Percentiles rank a stretch among this genome's conserved stretches.
Evolutionary conservation across 2,888 invertebrate species (phyloP).

Genomic region (Pharmacophagus antenor): DNA sequence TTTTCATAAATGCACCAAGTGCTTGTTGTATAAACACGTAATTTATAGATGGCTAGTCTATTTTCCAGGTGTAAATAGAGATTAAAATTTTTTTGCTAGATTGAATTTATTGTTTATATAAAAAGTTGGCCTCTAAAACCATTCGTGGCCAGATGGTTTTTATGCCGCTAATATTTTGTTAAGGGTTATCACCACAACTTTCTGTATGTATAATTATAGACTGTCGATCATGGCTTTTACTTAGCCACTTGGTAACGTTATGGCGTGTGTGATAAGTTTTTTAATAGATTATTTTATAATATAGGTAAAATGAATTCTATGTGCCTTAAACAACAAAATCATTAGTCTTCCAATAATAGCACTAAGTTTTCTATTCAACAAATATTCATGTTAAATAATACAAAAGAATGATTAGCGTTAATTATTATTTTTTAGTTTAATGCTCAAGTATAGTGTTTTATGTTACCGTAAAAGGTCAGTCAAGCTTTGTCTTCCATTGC

Average conservation of each 20-base stretch:
- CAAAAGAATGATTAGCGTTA: neutral
- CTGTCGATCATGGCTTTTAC: too few species aligned
- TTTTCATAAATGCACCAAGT: conserved; percentile 37
- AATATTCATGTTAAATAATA: neutral
- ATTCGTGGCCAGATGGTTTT: too few species aligned
- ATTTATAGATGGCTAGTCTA: conserved; percentile 10
- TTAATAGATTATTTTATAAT: conserved; percentile 1
- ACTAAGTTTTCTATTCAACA: conserved; percentile 3
- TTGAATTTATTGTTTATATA: neutral
- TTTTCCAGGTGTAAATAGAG: neutral
- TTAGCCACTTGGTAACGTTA: neutral
- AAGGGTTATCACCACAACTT: too few species aligned
- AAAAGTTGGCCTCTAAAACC: neutral
- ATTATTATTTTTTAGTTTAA: conserved; percentile 30
- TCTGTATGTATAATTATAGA: too few species aligned
- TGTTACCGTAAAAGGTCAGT: conserved; percentile 58
- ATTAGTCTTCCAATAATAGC: conserved; percentile 64
- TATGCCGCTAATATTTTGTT: too few species aligned
- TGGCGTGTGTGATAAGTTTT: conserved; percentile 9
- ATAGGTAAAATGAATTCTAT: conserved; percentile 36
- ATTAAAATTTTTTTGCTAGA: neutral
- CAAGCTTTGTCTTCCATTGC: conserved; percentile 55
- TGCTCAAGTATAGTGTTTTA: conserved; percentile 43
- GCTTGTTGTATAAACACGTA: conserved; percentile 30
- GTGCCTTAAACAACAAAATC: conserved; percentile 79